Conservation (phyloP, 2,888 invertebrate species). For the Idaea aversata region DNA sequence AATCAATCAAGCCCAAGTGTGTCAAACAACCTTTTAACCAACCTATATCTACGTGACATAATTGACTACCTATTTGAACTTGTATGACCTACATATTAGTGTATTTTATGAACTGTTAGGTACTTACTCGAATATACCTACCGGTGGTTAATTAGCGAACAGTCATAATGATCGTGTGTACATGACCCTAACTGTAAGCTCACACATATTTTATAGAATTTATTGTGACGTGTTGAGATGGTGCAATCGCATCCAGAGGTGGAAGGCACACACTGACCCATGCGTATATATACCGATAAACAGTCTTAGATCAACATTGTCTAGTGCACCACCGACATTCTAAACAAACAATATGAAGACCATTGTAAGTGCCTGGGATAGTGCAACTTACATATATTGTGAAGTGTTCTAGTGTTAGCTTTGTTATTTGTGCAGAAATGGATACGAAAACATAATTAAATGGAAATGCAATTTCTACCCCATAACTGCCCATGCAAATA, state of each 20-base stretch:
- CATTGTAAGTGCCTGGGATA: slow-evolving; percentile 72
- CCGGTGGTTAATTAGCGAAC: slow-evolving; percentile 26
- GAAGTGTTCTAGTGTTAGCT: slow-evolving; percentile 21
- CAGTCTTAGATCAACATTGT: slow-evolving; percentile 71
- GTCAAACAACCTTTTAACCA: background rate
- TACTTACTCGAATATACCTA: background rate
- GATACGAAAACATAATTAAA: slow-evolving; percentile 7
- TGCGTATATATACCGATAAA: slow-evolving; percentile 74
- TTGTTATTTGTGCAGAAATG: slow-evolving; percentile 17
- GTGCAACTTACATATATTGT: slow-evolving; percentile 38
- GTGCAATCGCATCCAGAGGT: slow-evolving; percentile 70
- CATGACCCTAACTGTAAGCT: slow-evolving; percentile 44
- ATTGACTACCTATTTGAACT: background rate
- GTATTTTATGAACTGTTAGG: background rate
- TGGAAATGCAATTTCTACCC: background rate
- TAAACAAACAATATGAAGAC: slow-evolving; percentile 67
- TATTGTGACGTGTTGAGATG: slow-evolving; percentile 62
- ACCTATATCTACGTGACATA: background rate
- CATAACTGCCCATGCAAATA: no score
- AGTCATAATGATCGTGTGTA: slow-evolving; percentile 43
- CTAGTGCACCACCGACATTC: slow-evolving; percentile 67
- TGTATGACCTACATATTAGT: no score
- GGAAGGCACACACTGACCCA: slow-evolving; percentile 64
- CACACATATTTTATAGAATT: slow-evolving; percentile 63
- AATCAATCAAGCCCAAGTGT: background rate